These are phyloP conservation scores for Lamprotornis superbus DNA, from an alignment of 2,113 vertebrate species.

Conservation along the genomic window DNA sequence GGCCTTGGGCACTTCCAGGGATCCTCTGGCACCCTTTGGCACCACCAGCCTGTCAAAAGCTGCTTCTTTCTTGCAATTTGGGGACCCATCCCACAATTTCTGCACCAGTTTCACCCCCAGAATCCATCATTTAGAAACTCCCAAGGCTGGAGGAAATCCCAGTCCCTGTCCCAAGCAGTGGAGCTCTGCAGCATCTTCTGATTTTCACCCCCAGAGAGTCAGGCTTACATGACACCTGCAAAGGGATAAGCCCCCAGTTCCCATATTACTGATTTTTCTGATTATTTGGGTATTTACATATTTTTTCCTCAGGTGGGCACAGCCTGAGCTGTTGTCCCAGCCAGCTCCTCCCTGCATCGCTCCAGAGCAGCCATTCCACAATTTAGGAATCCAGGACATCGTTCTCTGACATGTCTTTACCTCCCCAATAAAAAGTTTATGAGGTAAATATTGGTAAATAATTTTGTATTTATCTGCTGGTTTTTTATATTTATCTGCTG, in stretches of 20 bases:
- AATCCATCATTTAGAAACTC: neutral
- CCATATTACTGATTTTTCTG: neutral
- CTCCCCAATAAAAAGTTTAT: neutral
- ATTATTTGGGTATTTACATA: neutral
- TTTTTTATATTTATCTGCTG: neutral
- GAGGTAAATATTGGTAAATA: neutral
- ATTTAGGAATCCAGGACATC: neutral
- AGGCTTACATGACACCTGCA: neutral
- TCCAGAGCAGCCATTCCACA: neutral
- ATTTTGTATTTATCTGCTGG: too few species aligned
- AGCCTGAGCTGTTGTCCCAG: neutral
- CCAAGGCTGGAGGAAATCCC: neutral
- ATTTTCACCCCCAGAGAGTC: neutral
- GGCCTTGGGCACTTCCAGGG: neutral
- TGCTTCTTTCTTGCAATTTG: neutral
- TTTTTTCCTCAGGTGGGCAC: neutral
- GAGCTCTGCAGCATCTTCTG: neutral
- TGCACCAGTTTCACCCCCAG: neutral
- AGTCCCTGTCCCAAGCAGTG: neutral
- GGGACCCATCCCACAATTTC: neutral
- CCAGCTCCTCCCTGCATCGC: neutral
- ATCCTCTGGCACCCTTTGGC: neutral
- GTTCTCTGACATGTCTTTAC: neutral
- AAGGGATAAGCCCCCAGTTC: neutral
- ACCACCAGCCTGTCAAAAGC: neutral